phyloP scores from a whole-genome alignment of 2,113 vertebrate species.

The Oophaga pumilio region DNA sequence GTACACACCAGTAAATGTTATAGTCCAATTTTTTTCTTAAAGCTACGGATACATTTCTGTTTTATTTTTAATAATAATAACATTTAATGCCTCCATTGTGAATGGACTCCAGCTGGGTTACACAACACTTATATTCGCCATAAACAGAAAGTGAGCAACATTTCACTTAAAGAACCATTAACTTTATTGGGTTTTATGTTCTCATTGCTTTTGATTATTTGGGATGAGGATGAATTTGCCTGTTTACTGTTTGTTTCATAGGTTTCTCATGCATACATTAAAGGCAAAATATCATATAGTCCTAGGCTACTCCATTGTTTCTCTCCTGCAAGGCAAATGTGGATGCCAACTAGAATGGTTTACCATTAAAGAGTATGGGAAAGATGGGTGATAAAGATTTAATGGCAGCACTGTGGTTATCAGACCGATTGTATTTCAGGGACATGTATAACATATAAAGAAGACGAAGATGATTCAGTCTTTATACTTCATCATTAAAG shows the following conservation, averaged over 20 bases:
- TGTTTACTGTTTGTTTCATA: not conserved
- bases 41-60: conserved; percentile 28
- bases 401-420: too few species aligned
- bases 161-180: conserved; percentile 15
- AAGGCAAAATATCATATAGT: not conserved
- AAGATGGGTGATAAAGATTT: too few species aligned
- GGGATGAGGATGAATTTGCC: not conserved
- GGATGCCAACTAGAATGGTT: not conserved
- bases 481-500: too few species aligned
- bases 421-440: too few species aligned
- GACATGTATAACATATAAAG: too few species aligned
- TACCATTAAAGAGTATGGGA: not conserved
- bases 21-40: conserved; percentile 16
- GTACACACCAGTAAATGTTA: conserved; percentile 21
- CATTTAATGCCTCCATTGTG: conserved; percentile 19
- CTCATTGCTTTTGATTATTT: conserved; percentile 6
- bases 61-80: conserved; percentile 43
- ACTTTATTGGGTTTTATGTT: conserved; percentile 16
- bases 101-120: conserved; percentile 10
- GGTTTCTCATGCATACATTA: not conserved
- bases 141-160: not conserved
- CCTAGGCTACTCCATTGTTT: not conserved
- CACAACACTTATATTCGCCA: not conserved
- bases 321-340: not conserved
- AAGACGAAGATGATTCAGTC: too few species aligned